A percentile compares a stretch with the other conserved stretches of the same genome.
Conservation (phyloP, 2,888 invertebrate genomes). For the Strigamia transsilvanica region DNA sequence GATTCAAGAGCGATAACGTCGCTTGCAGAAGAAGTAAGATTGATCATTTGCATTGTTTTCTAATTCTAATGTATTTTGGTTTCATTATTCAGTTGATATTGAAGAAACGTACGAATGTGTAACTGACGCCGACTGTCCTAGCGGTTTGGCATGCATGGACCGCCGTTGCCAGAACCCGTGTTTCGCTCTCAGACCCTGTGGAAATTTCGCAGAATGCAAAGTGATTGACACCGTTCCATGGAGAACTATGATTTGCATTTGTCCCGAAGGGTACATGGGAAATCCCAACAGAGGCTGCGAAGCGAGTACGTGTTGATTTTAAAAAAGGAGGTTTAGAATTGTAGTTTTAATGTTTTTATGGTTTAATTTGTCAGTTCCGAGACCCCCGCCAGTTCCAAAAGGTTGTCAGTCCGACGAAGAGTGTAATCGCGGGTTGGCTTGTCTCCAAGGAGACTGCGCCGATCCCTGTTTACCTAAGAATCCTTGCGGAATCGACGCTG, state of each 20-base stretch:
- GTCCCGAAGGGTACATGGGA: constrained; percentile 57
- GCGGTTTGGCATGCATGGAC: constrained; percentile 80
- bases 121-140: constrained; percentile 82
- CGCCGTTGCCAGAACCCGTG: constrained; percentile 78
- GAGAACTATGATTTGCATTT: constrained; percentile 84
- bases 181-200: constrained; percentile 57
- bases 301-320: constrained; percentile 55
- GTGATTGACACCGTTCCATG: constrained; percentile 85
- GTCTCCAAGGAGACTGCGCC: constrained; percentile 56
- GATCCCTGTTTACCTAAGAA: constrained; percentile 57
- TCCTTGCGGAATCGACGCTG: constrained; percentile 70
- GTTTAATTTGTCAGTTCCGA: constrained; percentile 36
- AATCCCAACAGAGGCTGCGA: constrained; percentile 56
- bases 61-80: background rate
- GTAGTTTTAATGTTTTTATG: background rate
- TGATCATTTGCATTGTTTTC: background rate
- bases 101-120: constrained; percentile 68
- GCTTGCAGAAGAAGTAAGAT: constrained; percentile 36
- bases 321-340: background rate
- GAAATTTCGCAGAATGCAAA: constrained; percentile 69
- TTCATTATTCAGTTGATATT: constrained; percentile 57
- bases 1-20: constrained; percentile 57
- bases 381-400: constrained; percentile 54
- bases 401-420: constrained; percentile 56
- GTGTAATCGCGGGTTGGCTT: constrained; percentile 56